A percentile compares a stretch with the other conserved stretches of the same genome.
Evolutionary conservation across 2,113 vertebrate species (phyloP).

Genomic region (Dicrurus megarhynchus): DNA sequence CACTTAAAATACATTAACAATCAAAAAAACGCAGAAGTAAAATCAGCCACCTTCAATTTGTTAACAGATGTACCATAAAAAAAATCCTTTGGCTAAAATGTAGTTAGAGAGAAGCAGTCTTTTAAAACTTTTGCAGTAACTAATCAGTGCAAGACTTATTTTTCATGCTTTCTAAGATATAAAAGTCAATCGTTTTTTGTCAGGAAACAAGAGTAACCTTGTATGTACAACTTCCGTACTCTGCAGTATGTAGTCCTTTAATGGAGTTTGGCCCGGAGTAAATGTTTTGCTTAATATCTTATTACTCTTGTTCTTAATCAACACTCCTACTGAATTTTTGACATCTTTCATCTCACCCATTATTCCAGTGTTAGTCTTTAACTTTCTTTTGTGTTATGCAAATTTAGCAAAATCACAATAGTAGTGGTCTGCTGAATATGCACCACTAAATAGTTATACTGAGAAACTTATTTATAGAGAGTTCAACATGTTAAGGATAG

Average conservation of each 20-base stretch:
- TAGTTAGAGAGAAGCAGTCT: neutral
- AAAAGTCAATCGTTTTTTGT: neutral
- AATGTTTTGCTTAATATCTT: neutral
- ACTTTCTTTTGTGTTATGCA: neutral
- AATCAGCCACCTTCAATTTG: neutral
- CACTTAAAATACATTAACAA: neutral
- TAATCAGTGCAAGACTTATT: neutral
- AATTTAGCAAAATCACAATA: neutral
- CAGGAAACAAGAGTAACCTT: neutral
- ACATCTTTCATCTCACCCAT: neutral
- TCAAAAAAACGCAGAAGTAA: fast-evolving
- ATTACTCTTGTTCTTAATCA: neutral
- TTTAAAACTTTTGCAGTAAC: neutral
- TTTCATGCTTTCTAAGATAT: neutral
- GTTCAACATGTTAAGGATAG: neutral
- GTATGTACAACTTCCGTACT: neutral
- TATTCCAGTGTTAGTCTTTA: neutral
- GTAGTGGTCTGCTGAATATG: neutral
- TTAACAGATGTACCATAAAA: neutral
- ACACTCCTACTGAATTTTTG: neutral
- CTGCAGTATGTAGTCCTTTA: neutral
- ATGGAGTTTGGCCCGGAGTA: neutral
- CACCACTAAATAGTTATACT: neutral
- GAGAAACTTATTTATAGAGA: neutral
- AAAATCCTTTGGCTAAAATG: neutral